These are phyloP conservation scores for Hydrocynus forskahlii DNA, from an alignment of 2,797 vertebrate genomes.

Conservation along the genomic window DNA sequence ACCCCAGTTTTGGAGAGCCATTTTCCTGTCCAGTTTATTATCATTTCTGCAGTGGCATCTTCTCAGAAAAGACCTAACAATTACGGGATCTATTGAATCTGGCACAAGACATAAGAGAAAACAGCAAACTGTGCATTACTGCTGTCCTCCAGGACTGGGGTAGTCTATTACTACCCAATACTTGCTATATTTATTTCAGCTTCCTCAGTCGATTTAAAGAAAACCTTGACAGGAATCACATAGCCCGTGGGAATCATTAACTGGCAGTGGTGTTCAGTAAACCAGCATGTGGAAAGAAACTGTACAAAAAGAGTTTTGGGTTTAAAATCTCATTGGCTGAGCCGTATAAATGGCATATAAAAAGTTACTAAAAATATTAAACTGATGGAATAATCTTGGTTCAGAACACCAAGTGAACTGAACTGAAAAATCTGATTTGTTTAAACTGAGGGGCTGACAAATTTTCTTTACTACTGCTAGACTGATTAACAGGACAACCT, in stretches of 20 bases:
- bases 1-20: not conserved
- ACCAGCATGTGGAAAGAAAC: not conserved
- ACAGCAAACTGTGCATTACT: not conserved
- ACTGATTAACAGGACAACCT: too few species aligned
- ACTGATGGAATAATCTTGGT: too few species aligned
- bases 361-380: too few species aligned
- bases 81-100: not conserved
- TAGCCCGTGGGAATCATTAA: not conserved
- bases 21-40: not conserved
- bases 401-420: too few species aligned
- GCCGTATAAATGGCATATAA: too few species aligned
- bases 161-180: not conserved
- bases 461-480: too few species aligned
- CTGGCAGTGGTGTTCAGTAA: not conserved
- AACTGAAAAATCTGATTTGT: too few species aligned
- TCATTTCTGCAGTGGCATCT: not conserved
- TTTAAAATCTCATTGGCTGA: too few species aligned
- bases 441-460: too few species aligned
- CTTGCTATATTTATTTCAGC: not conserved
- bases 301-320: too few species aligned
- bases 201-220: not conserved
- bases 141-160: not conserved
- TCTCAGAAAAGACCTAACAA: not conserved
- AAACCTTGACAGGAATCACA: constrained; percentile 3
- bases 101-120: not conserved